Evolutionary conservation across 2,113 vertebrate species (phyloP).

Genomic region (Gila orcuttii): DNA sequence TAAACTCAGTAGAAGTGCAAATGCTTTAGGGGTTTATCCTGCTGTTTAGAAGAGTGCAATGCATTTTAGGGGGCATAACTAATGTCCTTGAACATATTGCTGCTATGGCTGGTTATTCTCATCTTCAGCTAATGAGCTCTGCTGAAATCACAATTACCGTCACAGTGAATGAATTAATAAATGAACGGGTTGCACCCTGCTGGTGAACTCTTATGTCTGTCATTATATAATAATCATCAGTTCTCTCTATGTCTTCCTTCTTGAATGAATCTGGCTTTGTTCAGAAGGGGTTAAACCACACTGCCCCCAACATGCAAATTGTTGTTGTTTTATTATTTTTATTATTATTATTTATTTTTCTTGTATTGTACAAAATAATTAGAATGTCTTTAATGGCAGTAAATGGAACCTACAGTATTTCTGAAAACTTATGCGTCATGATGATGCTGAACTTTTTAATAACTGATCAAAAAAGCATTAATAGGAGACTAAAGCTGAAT

Average conservation of each 20-base stretch:
- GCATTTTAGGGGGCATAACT: slow-evolving; percentile 9
- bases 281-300: background rate
- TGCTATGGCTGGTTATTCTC: slow-evolving; percentile 43
- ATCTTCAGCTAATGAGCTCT: slow-evolving; percentile 38
- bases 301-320: too few relatives aligned
- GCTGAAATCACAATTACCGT: slow-evolving; percentile 40
- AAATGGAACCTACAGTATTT: background rate
- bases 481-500: background rate
- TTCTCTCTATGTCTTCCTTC: background rate
- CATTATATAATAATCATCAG: slow-evolving; percentile 20
- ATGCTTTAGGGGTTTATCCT: background rate
- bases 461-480: background rate
- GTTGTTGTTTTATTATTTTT: background rate
- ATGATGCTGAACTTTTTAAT: background rate
- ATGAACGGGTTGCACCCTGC: slow-evolving; percentile 40
- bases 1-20: slow-evolving; percentile 1
- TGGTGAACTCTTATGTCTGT: slow-evolving; percentile 26
- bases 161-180: slow-evolving; percentile 39
- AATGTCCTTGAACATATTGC: slow-evolving; percentile 42
- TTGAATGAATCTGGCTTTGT: background rate
- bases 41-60: background rate
- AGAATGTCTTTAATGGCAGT: background rate
- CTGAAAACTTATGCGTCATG: background rate
- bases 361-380: background rate
- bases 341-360: background rate